phyloP scores from a whole-genome alignment of 2,113 vertebrate genomes.

The Cyprinodon tularosa region DNA sequence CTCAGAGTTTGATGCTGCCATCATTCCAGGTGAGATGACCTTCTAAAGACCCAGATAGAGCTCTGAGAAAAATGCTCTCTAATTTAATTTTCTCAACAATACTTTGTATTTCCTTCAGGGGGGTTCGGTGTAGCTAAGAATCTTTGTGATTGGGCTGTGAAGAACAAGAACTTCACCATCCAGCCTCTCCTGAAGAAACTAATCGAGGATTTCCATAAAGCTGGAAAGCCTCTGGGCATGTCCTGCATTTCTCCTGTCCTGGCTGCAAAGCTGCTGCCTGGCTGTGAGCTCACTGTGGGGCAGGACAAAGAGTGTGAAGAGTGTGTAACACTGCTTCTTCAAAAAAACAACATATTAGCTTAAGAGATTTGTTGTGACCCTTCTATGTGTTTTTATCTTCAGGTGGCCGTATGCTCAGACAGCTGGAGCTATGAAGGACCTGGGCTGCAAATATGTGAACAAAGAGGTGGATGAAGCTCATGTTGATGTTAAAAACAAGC shows the following conservation, averaged over 20 bases:
- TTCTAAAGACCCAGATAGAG: not conserved
- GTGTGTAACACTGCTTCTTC: slow-evolving; percentile 34
- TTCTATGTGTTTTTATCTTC: not conserved
- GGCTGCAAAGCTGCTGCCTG: slow-evolving; percentile 85
- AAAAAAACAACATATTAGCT: not conserved
- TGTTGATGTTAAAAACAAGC: slow-evolving; percentile 83
- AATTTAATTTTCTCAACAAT: not conserved
- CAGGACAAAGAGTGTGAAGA: slow-evolving; percentile 80
- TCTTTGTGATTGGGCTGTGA: slow-evolving; percentile 85
- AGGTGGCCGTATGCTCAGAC: slow-evolving; percentile 86
- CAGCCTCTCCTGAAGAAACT: slow-evolving; percentile 75
- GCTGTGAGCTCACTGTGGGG: slow-evolving; percentile 88
- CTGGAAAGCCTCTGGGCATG: slow-evolving; percentile 86
- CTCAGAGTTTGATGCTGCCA: slow-evolving; percentile 84
- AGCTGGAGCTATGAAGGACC: slow-evolving; percentile 74
- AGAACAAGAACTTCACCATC: slow-evolving; percentile 83
- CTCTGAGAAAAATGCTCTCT: not conserved
- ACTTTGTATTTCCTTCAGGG: slow-evolving; percentile 56
- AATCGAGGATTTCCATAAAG: slow-evolving; percentile 82
- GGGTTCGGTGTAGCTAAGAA: slow-evolving; percentile 97
- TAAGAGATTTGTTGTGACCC: not conserved
- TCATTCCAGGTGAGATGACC: slow-evolving; percentile 86
- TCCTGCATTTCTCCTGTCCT: slow-evolving; percentile 89
- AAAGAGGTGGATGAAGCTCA: slow-evolving; percentile 82
- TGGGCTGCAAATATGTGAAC: slow-evolving; percentile 86